Evolutionary conservation across 2,888 invertebrate species (phyloP).

Genomic region (Heteropelma amictum): DNA sequence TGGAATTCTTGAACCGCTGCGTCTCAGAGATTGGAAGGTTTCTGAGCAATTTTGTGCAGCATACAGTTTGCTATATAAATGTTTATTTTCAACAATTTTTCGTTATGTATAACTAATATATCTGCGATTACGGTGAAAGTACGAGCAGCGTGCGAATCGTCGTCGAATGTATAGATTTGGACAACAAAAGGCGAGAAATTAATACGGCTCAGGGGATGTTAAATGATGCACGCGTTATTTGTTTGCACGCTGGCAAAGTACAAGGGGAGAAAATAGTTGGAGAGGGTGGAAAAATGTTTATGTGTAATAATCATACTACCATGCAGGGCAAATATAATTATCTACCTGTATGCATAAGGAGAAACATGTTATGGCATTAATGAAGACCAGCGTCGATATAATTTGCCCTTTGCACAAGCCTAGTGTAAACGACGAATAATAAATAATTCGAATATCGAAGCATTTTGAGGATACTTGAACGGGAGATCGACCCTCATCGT

Average conservation of each 20-base stretch:
- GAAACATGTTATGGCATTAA: conserved; percentile 35
- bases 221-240: conserved; percentile 57
- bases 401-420: conserved; percentile 40
- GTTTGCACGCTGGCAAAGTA: conserved; percentile 15
- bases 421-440: conserved; percentile 39
- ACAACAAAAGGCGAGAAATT: conserved; percentile 63
- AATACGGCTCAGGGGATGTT: conserved; percentile 67
- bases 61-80: background rate
- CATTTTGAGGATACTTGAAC: background rate
- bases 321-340: background rate
- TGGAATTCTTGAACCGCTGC: too few species aligned
- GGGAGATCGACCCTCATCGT: too few species aligned
- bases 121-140: conserved; percentile 9
- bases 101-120: too few species aligned
- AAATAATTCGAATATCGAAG: conserved; percentile 15
- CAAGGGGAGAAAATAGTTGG: background rate
- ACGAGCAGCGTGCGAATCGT: conserved; percentile 13
- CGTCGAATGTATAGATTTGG: conserved; percentile 42
- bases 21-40: too few species aligned
- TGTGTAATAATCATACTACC: too few species aligned
- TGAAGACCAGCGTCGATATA: conserved; percentile 39
- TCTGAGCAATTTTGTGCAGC: too few species aligned
- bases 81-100: too few species aligned
- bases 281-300: background rate
- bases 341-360: background rate